These are phyloP conservation scores for Morus bassanus DNA, from an alignment of 2,797 vertebrate species.

Conservation along the genomic window DNA sequence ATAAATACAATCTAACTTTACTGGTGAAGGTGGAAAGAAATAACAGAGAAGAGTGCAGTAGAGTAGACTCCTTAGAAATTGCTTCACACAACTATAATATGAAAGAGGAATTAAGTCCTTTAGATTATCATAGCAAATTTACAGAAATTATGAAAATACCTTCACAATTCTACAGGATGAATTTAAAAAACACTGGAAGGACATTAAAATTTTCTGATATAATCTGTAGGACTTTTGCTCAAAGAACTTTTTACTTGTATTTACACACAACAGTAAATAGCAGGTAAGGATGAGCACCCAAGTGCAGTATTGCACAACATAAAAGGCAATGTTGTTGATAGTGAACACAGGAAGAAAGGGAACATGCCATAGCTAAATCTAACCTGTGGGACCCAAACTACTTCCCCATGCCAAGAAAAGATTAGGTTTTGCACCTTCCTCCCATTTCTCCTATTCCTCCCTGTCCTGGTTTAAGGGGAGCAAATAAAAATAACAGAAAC, in stretches of 20 bases:
- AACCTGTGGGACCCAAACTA: neutral
- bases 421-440: neutral
- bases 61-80: neutral
- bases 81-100: neutral
- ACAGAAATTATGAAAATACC: neutral
- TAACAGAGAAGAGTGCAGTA: neutral
- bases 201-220: neutral
- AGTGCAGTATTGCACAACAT: neutral
- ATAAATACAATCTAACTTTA: neutral
- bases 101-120: neutral
- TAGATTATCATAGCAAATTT: neutral
- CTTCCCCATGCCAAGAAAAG: neutral
- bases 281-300: neutral
- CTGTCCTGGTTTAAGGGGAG: neutral
- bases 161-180: neutral
- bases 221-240: neutral
- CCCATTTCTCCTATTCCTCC: neutral
- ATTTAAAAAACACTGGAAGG: neutral
- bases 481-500: neutral
- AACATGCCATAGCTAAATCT: fast-evolving
- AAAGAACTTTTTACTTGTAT: neutral
- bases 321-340: no score
- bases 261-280: neutral
- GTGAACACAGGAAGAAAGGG: neutral
- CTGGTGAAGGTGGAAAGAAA: neutral